Evolutionary conservation across 2,888 invertebrate species (phyloP).

Genomic region (Habroteleia sp.): DNA sequence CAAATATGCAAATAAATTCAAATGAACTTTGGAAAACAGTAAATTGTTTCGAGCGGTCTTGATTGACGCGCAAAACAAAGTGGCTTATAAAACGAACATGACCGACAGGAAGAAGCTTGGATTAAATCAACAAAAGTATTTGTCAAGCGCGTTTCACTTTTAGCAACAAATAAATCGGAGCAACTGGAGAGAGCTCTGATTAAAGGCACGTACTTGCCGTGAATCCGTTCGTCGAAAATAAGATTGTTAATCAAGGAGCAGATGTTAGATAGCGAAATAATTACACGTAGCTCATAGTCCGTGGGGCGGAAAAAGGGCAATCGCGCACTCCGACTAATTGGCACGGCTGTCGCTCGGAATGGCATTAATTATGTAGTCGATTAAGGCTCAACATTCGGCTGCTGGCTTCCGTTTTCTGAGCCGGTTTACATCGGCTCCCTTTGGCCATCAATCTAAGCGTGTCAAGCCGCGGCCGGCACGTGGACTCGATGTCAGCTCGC

Average conservation of each 20-base stretch:
- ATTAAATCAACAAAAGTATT: too few species aligned
- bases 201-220: constrained; percentile 6
- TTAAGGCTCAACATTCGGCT: constrained; percentile 67
- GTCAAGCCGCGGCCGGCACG: constrained; percentile 69
- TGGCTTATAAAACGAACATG: too few species aligned
- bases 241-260: constrained; percentile 47
- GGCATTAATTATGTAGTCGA: constrained; percentile 79
- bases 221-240: constrained; percentile 28
- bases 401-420: constrained; percentile 46
- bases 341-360: constrained; percentile 62
- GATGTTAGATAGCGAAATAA: constrained; percentile 53
- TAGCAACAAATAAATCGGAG: not conserved
- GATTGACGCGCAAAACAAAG: too few species aligned
- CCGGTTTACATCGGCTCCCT: constrained; percentile 70
- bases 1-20: too few species aligned
- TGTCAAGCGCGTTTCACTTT: not conserved
- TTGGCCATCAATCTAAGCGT: constrained; percentile 75
- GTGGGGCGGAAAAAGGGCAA: constrained; percentile 54
- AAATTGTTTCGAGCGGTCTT: too few species aligned
- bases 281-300: constrained; percentile 46
- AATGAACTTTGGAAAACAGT: too few species aligned
- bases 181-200: not conserved
- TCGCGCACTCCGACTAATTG: constrained; percentile 56
- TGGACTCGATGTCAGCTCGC: constrained; percentile 58
- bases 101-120: too few species aligned